These are phyloP conservation scores for Drosophila parthenogenetica DNA, from an alignment of 2,888 invertebrate genomes.

Conservation along the genomic window DNA sequence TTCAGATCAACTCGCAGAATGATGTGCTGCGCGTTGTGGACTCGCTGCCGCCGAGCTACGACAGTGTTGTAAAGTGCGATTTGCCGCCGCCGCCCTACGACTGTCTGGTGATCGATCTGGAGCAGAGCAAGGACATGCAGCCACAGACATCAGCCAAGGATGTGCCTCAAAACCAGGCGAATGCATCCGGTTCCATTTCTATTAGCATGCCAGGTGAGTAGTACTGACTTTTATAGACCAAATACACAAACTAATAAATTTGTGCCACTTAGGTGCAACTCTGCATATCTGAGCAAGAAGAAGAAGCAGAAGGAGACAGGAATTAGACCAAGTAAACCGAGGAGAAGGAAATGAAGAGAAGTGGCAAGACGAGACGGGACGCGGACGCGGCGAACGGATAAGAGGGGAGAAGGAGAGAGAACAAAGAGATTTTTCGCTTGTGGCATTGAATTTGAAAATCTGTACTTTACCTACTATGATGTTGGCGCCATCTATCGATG, in stretches of 20 bases:
- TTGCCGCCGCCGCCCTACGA: conserved; percentile 85
- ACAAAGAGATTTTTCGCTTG: conserved; percentile 73
- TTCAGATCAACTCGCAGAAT: conserved; percentile 84
- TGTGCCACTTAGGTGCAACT: conserved; percentile 45
- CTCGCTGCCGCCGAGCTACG: conserved; percentile 85
- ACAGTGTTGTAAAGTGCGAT: conserved; percentile 84
- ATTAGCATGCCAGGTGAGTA: conserved; percentile 17
- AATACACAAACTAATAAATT: too few relatives aligned
- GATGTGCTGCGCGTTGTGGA: conserved; percentile 84
- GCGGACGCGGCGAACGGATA: background rate
- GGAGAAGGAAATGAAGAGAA: conserved; percentile 20
- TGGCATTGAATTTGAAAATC: conserved; percentile 48
- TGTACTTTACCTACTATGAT: conserved; percentile 40
- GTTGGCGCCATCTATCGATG: conserved; percentile 39
- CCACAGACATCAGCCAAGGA: conserved; percentile 70
- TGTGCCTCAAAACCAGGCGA: background rate
- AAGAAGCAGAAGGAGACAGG: background rate
- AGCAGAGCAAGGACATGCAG: conserved; percentile 77
- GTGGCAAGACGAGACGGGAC: background rate
- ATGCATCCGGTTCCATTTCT: conserved; percentile 31
- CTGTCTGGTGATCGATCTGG: conserved; percentile 83
- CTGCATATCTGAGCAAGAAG: conserved; percentile 73
- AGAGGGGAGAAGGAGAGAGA: conserved; percentile 70
- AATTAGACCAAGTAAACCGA: too few relatives aligned
- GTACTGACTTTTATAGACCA: too few relatives aligned